Evolutionary conservation across 1,140 invertebrate genomes (phyloP), one percentile per base, ranked within the genome.

Genomic region (Calliphora vicina): DNA sequence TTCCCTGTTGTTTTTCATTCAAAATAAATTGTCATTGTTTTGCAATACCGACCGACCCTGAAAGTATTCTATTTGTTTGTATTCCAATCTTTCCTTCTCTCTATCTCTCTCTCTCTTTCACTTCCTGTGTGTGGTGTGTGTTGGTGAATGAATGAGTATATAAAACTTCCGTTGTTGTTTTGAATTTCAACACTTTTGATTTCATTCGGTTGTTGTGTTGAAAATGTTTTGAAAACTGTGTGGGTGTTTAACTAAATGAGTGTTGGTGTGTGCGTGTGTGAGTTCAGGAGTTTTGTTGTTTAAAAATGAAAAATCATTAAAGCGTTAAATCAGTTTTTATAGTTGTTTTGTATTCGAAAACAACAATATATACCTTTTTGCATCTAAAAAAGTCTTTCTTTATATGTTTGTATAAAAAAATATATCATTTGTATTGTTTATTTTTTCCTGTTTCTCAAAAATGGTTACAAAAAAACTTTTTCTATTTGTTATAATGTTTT

Each of bases 311-410:
- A 67, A 76, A 78, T 78, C 42, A 78, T 78, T 78, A 78, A 43
- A 78, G 35, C 74, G 35, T 78, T 78, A 78, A 78, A 78, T 78
- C 74, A 78, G 74, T 78, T 78, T 78, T 78, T 78, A 78, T 78
- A 45, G 35, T 67, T 67, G 61, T 57, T 57, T 57, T 57, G n/a
- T 67, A 10, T 20, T 23, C 9, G 23, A 67, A 23, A 23, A 23
- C 35, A 45, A 9, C 3, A 23, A 8, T 29, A 10, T 29, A 76
- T 17, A 42, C 15, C 42, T 76, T 42, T 17, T 76, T 43, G 35
- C n/a, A 12, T 13, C 9, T 9, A 67, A 20, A 23, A 23, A 20
- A 67, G 9, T 23, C 8, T 67, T 67, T 67, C 0, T 23, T n/a
- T n/a, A n/a, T n/a, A n/a, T n/a, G n/a, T n/a, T n/a, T n/a, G n/a